Percentiles rank a stretch among this genome's conserved stretches.
Conservation (phyloP, 2,888 invertebrate genomes). For the Gortyna flavago region DNA sequence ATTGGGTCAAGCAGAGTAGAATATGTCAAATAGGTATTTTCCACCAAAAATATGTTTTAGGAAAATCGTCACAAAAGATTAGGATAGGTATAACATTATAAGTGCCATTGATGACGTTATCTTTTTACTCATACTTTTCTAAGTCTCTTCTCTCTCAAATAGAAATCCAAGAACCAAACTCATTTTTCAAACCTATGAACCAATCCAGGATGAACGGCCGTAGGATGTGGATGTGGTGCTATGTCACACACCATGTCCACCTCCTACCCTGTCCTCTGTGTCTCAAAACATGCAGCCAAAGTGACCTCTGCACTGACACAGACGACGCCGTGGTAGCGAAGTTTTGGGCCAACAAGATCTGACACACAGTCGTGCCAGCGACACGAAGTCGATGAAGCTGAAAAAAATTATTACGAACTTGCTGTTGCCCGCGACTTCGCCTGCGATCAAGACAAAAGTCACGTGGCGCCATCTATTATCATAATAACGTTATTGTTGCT, state of each 20-base stretch:
- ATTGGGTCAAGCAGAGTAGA: background rate
- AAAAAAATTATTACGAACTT: too few species aligned
- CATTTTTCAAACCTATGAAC: background rate
- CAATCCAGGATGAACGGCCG: background rate
- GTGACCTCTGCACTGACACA: background rate
- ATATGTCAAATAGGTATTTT: slow-evolving; percentile 6
- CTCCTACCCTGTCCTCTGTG: background rate
- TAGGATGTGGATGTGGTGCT: too few species aligned
- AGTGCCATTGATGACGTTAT: too few species aligned
- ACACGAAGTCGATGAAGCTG: too few species aligned
- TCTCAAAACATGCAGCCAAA: background rate
- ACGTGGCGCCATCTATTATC: too few species aligned
- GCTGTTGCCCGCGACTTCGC: too few species aligned
- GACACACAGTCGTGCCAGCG: too few species aligned
- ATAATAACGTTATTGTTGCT: too few species aligned
- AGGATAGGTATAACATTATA: background rate
- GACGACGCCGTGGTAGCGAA: background rate
- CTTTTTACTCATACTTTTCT: too few species aligned
- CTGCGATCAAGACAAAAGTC: too few species aligned
- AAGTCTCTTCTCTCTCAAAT: background rate
- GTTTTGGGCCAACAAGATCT: too few species aligned
- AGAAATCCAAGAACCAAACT: background rate
- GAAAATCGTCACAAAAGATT: background rate
- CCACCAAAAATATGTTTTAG: background rate
- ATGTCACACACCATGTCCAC: background rate